These are phyloP conservation scores for Leguminivora glycinivorella DNA, from an alignment of 1,140 invertebrate species.

Conservation along the genomic window DNA sequence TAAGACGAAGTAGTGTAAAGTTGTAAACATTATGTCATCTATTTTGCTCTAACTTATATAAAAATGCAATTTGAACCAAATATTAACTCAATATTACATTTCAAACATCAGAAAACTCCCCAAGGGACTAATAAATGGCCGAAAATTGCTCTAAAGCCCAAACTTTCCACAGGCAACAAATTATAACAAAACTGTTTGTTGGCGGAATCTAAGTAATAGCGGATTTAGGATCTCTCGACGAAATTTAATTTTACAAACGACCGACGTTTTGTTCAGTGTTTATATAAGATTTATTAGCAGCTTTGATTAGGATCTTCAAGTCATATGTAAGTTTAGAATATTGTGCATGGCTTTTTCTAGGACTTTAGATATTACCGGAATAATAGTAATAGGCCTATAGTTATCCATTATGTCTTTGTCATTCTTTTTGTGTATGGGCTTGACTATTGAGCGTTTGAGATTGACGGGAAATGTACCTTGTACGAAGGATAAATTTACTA, in stretches of 20 bases:
- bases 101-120: not conserved
- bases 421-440: too few relatives aligned
- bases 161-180: slow-evolving; percentile 35
- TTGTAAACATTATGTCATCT: too few relatives aligned
- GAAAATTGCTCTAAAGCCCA: slow-evolving; percentile 23
- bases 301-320: not conserved
- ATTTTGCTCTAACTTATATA: too few relatives aligned
- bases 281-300: not conserved
- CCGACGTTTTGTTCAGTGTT: not conserved
- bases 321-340: not conserved
- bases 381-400: too few relatives aligned
- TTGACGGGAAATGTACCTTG: too few relatives aligned
- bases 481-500: too few relatives aligned
- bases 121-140: not conserved
- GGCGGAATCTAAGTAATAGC: slow-evolving; percentile 38
- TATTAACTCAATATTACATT: not conserved
- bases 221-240: slow-evolving; percentile 12
- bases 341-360: too few relatives aligned
- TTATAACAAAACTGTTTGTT: slow-evolving; percentile 39
- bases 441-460: too few relatives aligned
- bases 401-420: too few relatives aligned
- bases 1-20: too few relatives aligned
- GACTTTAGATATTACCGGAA: too few relatives aligned
- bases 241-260: slow-evolving; percentile 16
- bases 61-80: not conserved